These are phyloP conservation scores for Xylophagus ater DNA, from an alignment of 2,888 invertebrate species.

Conservation along the genomic window DNA sequence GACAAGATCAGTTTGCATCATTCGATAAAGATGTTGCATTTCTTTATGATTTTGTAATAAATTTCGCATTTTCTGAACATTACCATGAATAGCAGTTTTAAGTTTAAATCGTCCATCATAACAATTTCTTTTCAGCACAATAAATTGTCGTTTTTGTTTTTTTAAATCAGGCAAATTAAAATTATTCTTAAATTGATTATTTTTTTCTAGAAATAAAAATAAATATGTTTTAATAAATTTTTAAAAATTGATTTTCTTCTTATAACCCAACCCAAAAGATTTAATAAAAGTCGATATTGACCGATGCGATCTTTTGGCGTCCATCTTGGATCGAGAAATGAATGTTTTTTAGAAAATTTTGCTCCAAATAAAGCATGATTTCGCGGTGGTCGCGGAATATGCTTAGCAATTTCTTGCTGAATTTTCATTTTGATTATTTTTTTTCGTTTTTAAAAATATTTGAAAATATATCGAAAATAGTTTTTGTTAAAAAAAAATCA, in stretches of 20 bases:
- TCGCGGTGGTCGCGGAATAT: conserved; percentile 26
- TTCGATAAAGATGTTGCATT: conserved; percentile 32
- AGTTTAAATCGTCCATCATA: conserved; percentile 30
- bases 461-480: too few species aligned
- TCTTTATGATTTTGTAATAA: conserved; percentile 31
- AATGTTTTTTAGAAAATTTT: conserved; percentile 30
- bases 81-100: conserved; percentile 26
- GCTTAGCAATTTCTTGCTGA: too few species aligned
- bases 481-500: too few species aligned
- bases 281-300: conserved; percentile 31
- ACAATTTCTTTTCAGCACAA: conserved; percentile 26
- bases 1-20: conserved; percentile 32
- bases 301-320: conserved; percentile 27
- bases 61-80: conserved; percentile 28
- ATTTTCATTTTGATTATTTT: too few species aligned
- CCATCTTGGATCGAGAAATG: conserved; percentile 33
- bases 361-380: conserved; percentile 35
- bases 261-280: conserved; percentile 29
- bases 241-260: too few species aligned
- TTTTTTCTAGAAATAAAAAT: conserved; percentile 12
- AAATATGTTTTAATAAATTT: background rate
- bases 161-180: conserved; percentile 3
- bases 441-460: too few species aligned
- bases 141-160: conserved; percentile 5
- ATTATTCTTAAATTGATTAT: conserved; percentile 8